phyloP scores from a whole-genome alignment of 2,888 invertebrate genomes.

The Pyrochroa serraticornis region DNA sequence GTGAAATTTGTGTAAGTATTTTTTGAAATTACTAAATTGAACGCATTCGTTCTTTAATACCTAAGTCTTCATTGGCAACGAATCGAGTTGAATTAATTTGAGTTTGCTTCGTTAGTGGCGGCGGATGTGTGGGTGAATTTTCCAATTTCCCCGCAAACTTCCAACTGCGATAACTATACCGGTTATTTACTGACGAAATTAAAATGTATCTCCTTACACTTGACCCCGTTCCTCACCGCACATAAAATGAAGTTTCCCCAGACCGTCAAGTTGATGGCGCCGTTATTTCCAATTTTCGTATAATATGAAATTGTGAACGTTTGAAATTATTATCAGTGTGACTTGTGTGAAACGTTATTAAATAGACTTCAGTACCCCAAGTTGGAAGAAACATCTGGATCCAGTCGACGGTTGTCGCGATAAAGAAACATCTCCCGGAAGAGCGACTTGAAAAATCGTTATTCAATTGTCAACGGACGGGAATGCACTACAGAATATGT shows the following conservation, averaged over 20 bases:
- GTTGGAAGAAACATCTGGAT: constrained; percentile 37
- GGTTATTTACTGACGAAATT: constrained; percentile 7
- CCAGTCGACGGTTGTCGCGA: constrained; percentile 38
- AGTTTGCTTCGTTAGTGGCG: too few species aligned
- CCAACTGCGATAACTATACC: too few species aligned
- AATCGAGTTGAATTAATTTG: too few species aligned
- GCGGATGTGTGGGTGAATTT: too few species aligned
- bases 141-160: too few species aligned
- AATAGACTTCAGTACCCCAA: constrained; percentile 39
- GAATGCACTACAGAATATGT: too few species aligned
- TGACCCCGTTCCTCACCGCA: constrained; percentile 15
- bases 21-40: too few species aligned
- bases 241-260: constrained; percentile 16
- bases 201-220: constrained; percentile 22
- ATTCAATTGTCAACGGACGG: constrained; percentile 34
- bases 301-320: constrained; percentile 24
- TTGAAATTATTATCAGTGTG: constrained; percentile 31
- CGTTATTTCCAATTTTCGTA: constrained; percentile 25
- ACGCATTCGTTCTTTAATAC: too few species aligned
- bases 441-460: constrained; percentile 43
- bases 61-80: too few species aligned
- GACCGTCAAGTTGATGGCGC: constrained; percentile 14
- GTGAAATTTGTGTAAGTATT: too few species aligned
- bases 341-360: constrained; percentile 41
- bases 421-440: constrained; percentile 41